phyloP scores from a whole-genome alignment of 2,888 invertebrate genomes.

The Pyrochroa serraticornis region DNA sequence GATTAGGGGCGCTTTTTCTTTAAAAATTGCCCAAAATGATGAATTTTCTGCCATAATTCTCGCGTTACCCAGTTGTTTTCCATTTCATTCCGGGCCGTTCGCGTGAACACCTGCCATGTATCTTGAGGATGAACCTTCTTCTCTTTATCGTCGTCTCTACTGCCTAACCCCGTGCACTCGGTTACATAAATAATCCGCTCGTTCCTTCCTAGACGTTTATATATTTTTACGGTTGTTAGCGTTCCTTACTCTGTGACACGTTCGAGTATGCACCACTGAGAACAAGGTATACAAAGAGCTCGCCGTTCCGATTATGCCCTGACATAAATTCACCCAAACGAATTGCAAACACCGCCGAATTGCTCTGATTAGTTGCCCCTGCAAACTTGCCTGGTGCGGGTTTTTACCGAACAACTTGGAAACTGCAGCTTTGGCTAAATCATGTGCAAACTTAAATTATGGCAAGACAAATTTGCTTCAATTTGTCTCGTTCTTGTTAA shows the following conservation, averaged over 20 bases:
- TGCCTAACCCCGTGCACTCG: slow-evolving; percentile 20
- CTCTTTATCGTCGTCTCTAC: slow-evolving; percentile 19
- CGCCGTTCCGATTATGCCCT: slow-evolving; percentile 25
- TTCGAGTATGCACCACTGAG: slow-evolving; percentile 15
- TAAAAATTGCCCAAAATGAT: slow-evolving; percentile 13
- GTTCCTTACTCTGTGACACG: slow-evolving; percentile 16
- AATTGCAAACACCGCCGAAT: slow-evolving; percentile 28
- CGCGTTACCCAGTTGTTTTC: slow-evolving; percentile 16
- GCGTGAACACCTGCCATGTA: slow-evolving; percentile 30
- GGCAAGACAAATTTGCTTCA: slow-evolving; percentile 3
- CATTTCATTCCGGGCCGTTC: slow-evolving; percentile 23
- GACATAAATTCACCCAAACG: slow-evolving; percentile 24
- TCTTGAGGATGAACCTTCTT: slow-evolving; percentile 22
- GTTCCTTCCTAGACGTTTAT: slow-evolving; percentile 25
- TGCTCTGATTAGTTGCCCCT: slow-evolving; percentile 31
- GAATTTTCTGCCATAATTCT: slow-evolving; percentile 23
- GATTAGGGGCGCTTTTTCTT: slow-evolving; percentile 1
- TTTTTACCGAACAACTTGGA: slow-evolving; percentile 12
- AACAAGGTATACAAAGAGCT: slow-evolving; percentile 19
- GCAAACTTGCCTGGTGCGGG: slow-evolving; percentile 18
- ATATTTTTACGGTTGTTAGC: slow-evolving; percentile 27
- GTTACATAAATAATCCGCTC: slow-evolving; percentile 24
- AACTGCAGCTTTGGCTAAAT: slow-evolving; percentile 19
- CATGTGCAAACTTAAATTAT: slow-evolving; percentile 17
- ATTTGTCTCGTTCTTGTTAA: too few relatives aligned